Evolutionary conservation across 2,797 vertebrate species (phyloP).

Genomic region (Melanotaenia nigrans): DNA sequence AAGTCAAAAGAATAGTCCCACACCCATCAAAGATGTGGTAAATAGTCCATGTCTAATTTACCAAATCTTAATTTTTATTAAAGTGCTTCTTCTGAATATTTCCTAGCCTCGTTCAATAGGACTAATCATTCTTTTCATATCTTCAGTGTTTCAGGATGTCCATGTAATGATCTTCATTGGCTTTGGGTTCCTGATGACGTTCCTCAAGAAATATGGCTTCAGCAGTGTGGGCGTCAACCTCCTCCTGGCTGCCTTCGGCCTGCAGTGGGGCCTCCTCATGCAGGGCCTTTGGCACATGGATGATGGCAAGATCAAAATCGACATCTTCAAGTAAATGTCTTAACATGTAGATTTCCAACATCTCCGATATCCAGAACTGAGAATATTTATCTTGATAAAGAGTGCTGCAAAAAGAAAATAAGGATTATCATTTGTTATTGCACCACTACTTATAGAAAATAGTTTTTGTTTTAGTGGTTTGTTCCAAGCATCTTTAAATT

Average conservation of each 20-base stretch:
- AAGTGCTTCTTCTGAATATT: conserved; percentile 36
- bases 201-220: conserved; percentile 95
- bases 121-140: conserved; percentile 38
- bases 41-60: background rate
- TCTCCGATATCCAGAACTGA: background rate
- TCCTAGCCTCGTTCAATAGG: conserved; percentile 17
- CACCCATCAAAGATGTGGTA: background rate
- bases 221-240: conserved; percentile 93
- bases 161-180: conserved; percentile 98
- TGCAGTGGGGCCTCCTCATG: conserved; percentile 92
- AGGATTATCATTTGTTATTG: background rate
- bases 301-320: conserved; percentile 76
- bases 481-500: background rate
- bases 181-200: conserved; percentile 98
- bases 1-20: background rate
- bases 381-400: background rate
- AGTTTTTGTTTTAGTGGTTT: background rate
- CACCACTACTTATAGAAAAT: background rate
- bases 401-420: background rate
- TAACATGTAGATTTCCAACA: background rate
- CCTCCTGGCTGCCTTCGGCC: conserved; percentile 92
- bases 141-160: conserved; percentile 94
- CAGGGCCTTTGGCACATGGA: conserved; percentile 86
- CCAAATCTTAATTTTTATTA: background rate
- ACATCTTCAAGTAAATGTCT: conserved; percentile 79